Conservation (phyloP, 2,797 vertebrate genomes). For the Gallinago nigripennis region DNA sequence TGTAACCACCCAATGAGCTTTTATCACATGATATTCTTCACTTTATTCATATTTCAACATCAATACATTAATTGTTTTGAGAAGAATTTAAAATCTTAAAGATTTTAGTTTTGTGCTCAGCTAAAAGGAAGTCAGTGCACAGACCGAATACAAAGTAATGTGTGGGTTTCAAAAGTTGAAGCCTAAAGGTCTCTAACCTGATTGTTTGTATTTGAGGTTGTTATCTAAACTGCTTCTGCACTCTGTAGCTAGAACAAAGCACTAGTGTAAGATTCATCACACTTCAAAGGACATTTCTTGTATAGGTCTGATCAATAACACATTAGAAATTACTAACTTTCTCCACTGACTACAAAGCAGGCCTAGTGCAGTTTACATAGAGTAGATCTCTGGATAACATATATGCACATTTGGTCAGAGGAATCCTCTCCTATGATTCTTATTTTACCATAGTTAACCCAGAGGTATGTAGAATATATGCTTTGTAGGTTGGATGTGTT, state of each 20-base stretch:
- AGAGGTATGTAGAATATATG: neutral
- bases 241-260: neutral
- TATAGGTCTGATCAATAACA: neutral
- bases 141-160: neutral
- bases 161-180: neutral
- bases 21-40: neutral
- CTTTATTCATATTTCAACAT: neutral
- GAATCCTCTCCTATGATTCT: neutral
- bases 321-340: neutral
- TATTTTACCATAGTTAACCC: neutral
- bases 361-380: neutral
- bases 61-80: neutral
- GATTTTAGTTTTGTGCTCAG: neutral
- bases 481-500: neutral
- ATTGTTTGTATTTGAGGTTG: neutral
- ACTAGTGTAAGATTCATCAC: neutral
- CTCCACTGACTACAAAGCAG: neutral
- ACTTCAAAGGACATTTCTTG: neutral
- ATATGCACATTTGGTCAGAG: neutral
- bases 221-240: neutral
- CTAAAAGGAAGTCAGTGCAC: neutral
- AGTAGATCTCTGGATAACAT: neutral
- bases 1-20: neutral
- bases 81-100: neutral
- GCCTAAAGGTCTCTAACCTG: neutral